Evolutionary conservation across 2,113 vertebrate species (phyloP).

Genomic region (Pristiophorus japonicus): DNA sequence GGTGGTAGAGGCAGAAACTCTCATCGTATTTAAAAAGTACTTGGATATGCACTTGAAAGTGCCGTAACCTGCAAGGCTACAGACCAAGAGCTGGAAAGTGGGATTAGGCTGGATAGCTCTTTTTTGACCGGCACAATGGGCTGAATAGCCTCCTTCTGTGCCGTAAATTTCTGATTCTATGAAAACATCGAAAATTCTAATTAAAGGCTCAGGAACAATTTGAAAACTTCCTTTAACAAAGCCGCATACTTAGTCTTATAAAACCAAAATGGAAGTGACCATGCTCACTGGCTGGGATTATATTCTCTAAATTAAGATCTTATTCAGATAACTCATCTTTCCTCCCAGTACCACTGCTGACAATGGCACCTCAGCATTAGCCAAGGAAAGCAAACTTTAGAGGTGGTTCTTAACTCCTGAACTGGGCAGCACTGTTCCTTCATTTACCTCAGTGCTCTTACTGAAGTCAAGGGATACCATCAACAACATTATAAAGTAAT

Average conservation of each 20-base stretch:
- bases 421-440: background rate
- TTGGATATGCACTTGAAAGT: too few species aligned
- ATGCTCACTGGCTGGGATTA: background rate
- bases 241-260: background rate
- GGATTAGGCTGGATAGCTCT: too few species aligned
- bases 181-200: background rate
- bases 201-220: background rate
- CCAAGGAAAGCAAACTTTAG: background rate
- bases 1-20: too few species aligned
- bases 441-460: background rate
- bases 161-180: background rate
- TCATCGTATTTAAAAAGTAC: too few species aligned
- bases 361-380: background rate
- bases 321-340: background rate
- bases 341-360: background rate
- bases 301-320: background rate
- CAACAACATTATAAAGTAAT: background rate
- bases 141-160: too few species aligned
- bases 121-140: too few species aligned
- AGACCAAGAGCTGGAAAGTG: too few species aligned
- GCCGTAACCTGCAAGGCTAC: too few species aligned
- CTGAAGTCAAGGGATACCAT: background rate
- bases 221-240: background rate
- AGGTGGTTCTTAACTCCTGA: background rate
- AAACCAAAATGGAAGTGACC: background rate